These are phyloP conservation scores for Rhagoletis pomonella DNA, from an alignment of 1,140 invertebrate genomes.

Conservation along the genomic window DNA sequence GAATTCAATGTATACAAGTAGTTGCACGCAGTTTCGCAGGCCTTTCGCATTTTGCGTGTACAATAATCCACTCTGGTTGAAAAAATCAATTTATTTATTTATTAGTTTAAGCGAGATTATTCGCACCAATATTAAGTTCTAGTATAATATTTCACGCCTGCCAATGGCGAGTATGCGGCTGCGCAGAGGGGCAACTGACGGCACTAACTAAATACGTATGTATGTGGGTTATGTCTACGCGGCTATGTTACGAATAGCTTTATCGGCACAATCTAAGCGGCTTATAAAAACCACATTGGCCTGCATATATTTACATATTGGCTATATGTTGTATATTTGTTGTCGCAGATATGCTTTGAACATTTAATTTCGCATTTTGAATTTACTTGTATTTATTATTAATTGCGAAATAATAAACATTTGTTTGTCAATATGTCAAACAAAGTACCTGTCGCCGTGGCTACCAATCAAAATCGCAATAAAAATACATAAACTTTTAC, in stretches of 20 bases:
- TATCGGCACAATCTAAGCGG: neutral
- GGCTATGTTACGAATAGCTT: neutral
- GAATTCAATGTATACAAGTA: neutral
- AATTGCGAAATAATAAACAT: neutral
- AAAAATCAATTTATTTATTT: slow-evolving; percentile 24
- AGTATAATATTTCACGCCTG: slow-evolving; percentile 40
- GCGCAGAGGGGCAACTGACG: neutral
- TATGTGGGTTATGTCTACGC: slow-evolving; percentile 25
- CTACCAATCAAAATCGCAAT: slow-evolving; percentile 1
- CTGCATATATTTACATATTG: neutral
- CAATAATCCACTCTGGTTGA: neutral
- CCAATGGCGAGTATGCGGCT: neutral
- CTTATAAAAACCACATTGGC: neutral
- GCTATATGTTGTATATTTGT: too few species aligned
- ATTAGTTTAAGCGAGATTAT: slow-evolving; percentile 27
- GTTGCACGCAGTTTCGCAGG: neutral
- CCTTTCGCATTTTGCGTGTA: slow-evolving; percentile 26
- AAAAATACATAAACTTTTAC: neutral
- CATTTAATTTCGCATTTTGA: neutral
- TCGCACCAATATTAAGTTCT: slow-evolving; percentile 18
- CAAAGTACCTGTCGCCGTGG: slow-evolving; percentile 31
- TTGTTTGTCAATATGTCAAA: slow-evolving; percentile 46
- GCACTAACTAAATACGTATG: neutral
- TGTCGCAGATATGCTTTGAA: neutral
- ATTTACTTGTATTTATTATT: slow-evolving; percentile 10